phyloP scores from a whole-genome alignment of 2,113 vertebrate species.

The Pseudolaguvia tuberculata region DNA sequence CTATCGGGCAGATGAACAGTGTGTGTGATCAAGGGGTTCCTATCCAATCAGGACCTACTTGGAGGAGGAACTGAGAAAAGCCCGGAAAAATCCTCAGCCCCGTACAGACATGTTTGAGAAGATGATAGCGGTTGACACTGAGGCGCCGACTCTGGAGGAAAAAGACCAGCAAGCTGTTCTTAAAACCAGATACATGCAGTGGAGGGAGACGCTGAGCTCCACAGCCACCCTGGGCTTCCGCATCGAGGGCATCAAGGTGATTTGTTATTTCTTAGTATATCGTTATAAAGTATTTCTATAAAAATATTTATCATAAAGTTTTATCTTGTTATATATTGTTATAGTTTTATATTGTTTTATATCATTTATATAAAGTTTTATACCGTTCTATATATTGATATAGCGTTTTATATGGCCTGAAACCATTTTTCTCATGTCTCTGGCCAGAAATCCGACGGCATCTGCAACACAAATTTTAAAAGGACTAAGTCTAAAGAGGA shows the following conservation, averaged over 20 bases:
- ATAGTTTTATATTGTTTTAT: too few species aligned
- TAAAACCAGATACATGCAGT: slow-evolving; percentile 85
- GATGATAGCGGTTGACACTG: slow-evolving; percentile 79
- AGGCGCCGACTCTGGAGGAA: slow-evolving; percentile 74
- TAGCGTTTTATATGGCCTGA: too few species aligned
- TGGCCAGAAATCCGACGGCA: slow-evolving; percentile 72
- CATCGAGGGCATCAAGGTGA: slow-evolving; percentile 77
- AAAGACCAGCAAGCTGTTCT: slow-evolving; percentile 68
- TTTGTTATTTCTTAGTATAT: too few species aligned
- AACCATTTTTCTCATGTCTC: not conserved
- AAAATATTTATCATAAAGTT: too few species aligned
- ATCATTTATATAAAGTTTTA: too few species aligned
- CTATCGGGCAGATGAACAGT: not conserved
- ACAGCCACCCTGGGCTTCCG: slow-evolving; percentile 81
- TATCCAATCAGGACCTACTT: slow-evolving; percentile 71
- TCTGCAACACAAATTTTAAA: slow-evolving; percentile 82
- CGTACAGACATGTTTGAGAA: slow-evolving; percentile 82
- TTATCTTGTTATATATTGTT: too few species aligned
- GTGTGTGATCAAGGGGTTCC: not conserved
- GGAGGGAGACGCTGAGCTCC: slow-evolving; percentile 81
- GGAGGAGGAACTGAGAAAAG: slow-evolving; percentile 75
- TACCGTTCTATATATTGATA: too few species aligned
- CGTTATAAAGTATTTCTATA: too few species aligned
- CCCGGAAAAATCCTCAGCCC: slow-evolving; percentile 70
- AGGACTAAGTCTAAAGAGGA: slow-evolving; percentile 75